A percentile compares a stretch with the other conserved stretches of the same genome.
phyloP scores from a whole-genome alignment of 2,797 vertebrate species.

The Rhinophrynus dorsalis region DNA sequence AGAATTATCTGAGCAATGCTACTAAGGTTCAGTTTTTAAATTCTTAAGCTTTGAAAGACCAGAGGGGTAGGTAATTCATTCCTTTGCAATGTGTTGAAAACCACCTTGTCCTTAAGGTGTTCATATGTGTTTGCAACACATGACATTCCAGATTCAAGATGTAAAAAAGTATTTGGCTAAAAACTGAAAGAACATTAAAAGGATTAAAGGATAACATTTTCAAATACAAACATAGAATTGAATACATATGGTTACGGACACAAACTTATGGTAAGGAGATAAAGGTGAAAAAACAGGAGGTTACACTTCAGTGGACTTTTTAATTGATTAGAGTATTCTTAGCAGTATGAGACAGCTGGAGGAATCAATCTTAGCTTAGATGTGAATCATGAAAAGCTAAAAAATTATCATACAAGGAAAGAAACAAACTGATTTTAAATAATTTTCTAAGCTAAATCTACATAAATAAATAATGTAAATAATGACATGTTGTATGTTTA shows the following conservation, averaged over 20 bases:
- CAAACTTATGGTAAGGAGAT: constrained; percentile 45
- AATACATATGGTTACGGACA: constrained; percentile 8
- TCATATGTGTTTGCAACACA: too few species aligned
- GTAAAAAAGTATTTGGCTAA: neutral
- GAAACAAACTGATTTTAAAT: neutral
- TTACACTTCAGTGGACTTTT: constrained; percentile 53
- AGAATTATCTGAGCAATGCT: too few species aligned
- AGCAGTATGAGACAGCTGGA: constrained; percentile 51
- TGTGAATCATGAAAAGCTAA: constrained; percentile 51
- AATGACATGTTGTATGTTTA: neutral
- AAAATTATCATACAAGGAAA: constrained; percentile 37
- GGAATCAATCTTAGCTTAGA: constrained; percentile 58
- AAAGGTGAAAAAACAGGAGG: constrained; percentile 54
- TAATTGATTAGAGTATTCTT: constrained; percentile 59
- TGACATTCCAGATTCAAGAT: too few species aligned
- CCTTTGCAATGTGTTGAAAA: too few species aligned
- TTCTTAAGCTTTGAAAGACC: too few species aligned
- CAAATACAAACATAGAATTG: constrained; percentile 45
- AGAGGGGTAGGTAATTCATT: too few species aligned
- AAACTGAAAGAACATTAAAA: constrained; percentile 30
- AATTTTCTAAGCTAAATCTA: neutral
- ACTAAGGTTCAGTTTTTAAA: too few species aligned
- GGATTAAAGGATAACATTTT: constrained; percentile 39
- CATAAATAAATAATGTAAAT: neutral
- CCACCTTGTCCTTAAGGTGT: too few species aligned